Percentiles rank a stretch among this genome's conserved stretches.
Conservation (phyloP, 2,113 vertebrate species). For the Hippocampus zosterae region DNA sequence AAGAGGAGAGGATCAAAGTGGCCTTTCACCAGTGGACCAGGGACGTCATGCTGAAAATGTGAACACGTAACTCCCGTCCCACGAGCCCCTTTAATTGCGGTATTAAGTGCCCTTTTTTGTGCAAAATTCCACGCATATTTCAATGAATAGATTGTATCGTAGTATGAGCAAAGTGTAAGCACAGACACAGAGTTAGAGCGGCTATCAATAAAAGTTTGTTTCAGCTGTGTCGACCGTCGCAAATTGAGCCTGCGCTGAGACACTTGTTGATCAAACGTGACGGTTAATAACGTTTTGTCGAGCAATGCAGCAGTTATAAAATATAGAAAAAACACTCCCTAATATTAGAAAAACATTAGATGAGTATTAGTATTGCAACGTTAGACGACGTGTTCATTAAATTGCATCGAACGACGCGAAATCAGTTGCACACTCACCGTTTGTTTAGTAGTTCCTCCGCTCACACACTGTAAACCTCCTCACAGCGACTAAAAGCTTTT, state of each 20-base stretch:
- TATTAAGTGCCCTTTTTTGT: too few species aligned
- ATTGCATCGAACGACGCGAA: slow-evolving; percentile 8
- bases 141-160: not conserved
- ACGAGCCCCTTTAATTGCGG: not conserved
- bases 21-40: too few species aligned
- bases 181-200: not conserved
- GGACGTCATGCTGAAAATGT: too few species aligned
- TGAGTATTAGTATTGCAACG: not conserved
- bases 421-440: slow-evolving; percentile 66
- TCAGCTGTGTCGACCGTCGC: not conserved
- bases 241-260: not conserved
- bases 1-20: too few species aligned
- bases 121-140: not conserved
- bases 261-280: slow-evolving; percentile 1
- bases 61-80: not conserved
- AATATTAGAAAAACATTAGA: not conserved
- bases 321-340: not conserved
- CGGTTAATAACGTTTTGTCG: not conserved
- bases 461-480: not conserved
- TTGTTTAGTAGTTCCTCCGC: slow-evolving; percentile 18
- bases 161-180: not conserved
- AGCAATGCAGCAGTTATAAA: not conserved
- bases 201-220: not conserved
- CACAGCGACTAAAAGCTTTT: not conserved
- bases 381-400: not conserved